These are phyloP conservation scores for Phengaris arion DNA, from an alignment of 2,888 invertebrate genomes.

Conservation along the genomic window DNA sequence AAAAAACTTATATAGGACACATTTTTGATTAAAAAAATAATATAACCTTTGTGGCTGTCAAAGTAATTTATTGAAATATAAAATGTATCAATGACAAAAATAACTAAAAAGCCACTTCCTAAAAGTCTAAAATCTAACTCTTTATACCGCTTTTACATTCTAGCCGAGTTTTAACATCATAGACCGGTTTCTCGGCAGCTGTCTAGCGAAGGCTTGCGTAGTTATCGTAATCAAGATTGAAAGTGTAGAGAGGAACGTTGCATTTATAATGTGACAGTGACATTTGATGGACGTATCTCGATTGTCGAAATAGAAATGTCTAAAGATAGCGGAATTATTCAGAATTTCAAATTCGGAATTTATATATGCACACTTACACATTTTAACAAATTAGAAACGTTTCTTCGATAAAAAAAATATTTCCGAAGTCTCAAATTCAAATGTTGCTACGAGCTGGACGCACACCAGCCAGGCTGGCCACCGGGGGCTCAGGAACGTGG, in stretches of 20 bases:
- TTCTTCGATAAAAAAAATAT: too few species aligned
- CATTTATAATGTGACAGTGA: not conserved
- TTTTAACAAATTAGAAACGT: too few species aligned
- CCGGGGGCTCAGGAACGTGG: too few species aligned
- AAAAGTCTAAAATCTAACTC: not conserved
- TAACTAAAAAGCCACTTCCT: too few species aligned
- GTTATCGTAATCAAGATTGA: slow-evolving; percentile 3
- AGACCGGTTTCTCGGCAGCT: slow-evolving; percentile 14
- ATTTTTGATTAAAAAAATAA: too few species aligned
- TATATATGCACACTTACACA: not conserved
- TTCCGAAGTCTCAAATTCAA: too few species aligned
- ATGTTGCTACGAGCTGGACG: too few species aligned
- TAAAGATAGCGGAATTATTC: not conserved
- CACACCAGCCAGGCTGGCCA: too few species aligned
- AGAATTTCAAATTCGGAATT: not conserved
- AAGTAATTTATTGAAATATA: too few species aligned
- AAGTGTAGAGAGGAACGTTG: not conserved
- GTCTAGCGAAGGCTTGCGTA: not conserved
- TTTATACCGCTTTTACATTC: not conserved
- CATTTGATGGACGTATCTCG: not conserved
- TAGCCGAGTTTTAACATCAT: not conserved
- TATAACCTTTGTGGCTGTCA: too few species aligned
- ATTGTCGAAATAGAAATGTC: not conserved
- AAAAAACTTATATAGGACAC: too few species aligned
- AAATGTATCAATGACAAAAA: too few species aligned